Evolutionary conservation across 2,797 vertebrate genomes (phyloP), one percentile per base, ranked within the genome.

Genomic region (Paratrypauchen microcephalus): DNA sequence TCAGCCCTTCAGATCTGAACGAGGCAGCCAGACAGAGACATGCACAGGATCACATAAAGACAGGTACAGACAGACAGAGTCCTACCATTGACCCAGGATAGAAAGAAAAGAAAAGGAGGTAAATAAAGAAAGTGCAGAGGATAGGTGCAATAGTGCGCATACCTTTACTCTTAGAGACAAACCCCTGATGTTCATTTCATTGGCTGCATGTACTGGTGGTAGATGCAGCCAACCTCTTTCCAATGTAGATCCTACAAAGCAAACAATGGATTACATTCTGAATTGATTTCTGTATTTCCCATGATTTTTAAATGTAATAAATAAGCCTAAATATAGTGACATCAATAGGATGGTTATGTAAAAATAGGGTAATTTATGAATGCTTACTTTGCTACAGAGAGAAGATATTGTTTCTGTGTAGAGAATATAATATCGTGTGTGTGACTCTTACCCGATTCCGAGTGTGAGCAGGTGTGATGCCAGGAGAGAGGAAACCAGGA

Each of bases 381-480:
- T 9, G 8, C 9, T n/a, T 21, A 54, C n/a, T 54, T 54, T 21
- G n/a, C 50, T 23, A 54, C 19, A 54, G 50, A 55, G 23, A n/a
- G 9, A 23, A 12, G 9, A 55, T 12, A 55, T 24, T 55, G 52
- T 11, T 26, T 15, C 30, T 30, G 30, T 60, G 7, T 30, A 13
- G 41, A 45, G 41, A 45, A 45, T 45, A 15, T 45, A 45, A n/a
- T n/a, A n/a, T n/a, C n/a, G 65, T 41, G 18, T 28, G 11, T 45
- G 67, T 62, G 7, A 47, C 9, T 67, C 90, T 90, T 74, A 94
- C 93, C 92, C 93, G 24, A 93, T 78, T 67, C 91, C 92, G 15
- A 93, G 90, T 30, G 92, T 93, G 85, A 94, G 91, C 80, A 93
- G 87, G 78, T 94, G 92, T 60, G 93, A 93, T 55, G 84, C 91